These are phyloP conservation scores for Sus scrofa DNA, from an alignment of 2,113 vertebrate genomes.

Conservation along the genomic window DNA sequence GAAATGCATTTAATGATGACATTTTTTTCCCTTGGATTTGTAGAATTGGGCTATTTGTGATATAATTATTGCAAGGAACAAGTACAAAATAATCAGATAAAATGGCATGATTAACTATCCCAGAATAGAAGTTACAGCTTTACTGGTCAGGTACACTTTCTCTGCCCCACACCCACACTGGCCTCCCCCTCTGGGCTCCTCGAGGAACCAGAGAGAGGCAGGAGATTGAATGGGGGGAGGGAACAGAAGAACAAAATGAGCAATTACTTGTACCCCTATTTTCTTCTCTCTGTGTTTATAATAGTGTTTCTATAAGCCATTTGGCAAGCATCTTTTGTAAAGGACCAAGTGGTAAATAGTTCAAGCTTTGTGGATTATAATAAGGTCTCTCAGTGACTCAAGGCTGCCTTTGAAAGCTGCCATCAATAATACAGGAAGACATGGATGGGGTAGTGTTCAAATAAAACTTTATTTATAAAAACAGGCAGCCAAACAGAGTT, in stretches of 20 bases:
- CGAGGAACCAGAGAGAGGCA: neutral
- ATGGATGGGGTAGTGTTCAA: neutral
- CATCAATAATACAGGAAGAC: neutral
- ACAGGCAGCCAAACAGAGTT: neutral
- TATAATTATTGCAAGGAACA: conserved; percentile 26
- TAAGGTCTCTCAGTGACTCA: neutral
- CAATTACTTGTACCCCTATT: neutral
- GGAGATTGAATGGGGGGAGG: neutral
- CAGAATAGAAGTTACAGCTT: neutral
- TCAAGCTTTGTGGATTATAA: neutral
- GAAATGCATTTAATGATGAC: neutral
- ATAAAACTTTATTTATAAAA: neutral
- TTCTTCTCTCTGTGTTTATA: conserved; percentile 1
- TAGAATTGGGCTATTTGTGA: neutral
- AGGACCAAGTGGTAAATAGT: neutral
- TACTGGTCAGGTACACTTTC: neutral
- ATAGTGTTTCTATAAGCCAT: neutral
- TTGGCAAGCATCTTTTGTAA: neutral
- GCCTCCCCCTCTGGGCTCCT: neutral
- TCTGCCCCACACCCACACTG: rapidly evolving
- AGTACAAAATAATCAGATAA: conserved; percentile 14
- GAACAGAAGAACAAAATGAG: neutral
- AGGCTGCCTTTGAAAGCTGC: neutral
- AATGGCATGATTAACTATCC: neutral
- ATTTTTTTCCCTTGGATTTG: conserved; percentile 21